phyloP scores from a whole-genome alignment of 2,113 vertebrate genomes.

The Blennius ocellaris region DNA sequence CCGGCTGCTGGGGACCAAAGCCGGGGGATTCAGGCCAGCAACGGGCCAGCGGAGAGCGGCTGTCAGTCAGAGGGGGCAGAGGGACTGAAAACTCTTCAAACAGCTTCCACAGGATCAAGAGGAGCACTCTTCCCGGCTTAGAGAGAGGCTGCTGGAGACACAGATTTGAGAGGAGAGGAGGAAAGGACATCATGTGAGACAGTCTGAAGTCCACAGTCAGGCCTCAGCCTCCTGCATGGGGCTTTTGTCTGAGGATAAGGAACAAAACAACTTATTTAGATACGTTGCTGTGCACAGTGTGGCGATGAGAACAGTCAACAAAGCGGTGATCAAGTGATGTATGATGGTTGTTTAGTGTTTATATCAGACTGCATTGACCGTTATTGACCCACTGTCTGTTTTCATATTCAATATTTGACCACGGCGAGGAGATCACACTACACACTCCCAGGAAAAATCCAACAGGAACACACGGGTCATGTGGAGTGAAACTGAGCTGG shows the following conservation, averaged over 20 bases:
- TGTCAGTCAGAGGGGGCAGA: constrained; percentile 59
- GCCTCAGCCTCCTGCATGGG: constrained; percentile 12
- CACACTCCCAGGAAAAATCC: constrained; percentile 15
- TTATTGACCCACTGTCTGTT: constrained; percentile 50
- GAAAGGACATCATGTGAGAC: constrained; percentile 48
- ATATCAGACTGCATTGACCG: constrained; percentile 19
- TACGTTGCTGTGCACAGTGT: constrained; percentile 10
- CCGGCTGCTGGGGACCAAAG: constrained; percentile 60
- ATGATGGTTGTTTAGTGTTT: constrained; percentile 24
- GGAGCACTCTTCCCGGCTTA: constrained; percentile 57
- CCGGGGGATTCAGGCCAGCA: constrained; percentile 64
- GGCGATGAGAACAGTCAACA: background rate
- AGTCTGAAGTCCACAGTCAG: constrained; percentile 36
- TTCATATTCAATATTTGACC: constrained; percentile 35
- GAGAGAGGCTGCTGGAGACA: constrained; percentile 37
- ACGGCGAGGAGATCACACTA: constrained; percentile 15
- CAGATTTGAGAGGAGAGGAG: constrained; percentile 35
- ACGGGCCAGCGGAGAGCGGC: constrained; percentile 28
- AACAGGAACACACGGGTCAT: background rate
- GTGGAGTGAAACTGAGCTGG: background rate
- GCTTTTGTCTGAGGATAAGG: constrained; percentile 38
- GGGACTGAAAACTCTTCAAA: constrained; percentile 51
- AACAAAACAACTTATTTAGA: constrained; percentile 42
- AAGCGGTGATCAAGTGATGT: constrained; percentile 20
- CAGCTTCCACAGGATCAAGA: constrained; percentile 70